Evolutionary conservation across 1,140 invertebrate species (phyloP).

Genomic region (Pomacea maculata): DNA sequence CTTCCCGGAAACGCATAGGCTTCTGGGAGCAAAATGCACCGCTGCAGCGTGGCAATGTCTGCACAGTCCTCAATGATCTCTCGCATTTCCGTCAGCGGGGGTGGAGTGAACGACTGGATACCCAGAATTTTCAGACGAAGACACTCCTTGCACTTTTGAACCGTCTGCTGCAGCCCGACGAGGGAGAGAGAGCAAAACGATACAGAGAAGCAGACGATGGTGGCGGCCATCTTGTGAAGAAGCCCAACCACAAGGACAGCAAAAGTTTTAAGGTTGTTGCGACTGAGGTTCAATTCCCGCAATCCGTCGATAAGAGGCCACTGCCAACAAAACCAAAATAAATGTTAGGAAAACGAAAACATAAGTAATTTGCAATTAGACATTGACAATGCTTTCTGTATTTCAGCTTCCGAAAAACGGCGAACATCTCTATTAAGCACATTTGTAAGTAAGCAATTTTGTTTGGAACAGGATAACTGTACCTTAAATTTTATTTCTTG

Average conservation of each 20-base stretch:
- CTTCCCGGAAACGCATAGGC: slow-evolving; percentile 56
- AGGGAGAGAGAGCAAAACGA: slow-evolving; percentile 52
- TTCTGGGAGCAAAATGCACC: slow-evolving; percentile 52
- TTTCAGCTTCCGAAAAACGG: background rate
- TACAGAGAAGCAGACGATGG: slow-evolving; percentile 50
- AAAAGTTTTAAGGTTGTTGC: slow-evolving; percentile 48
- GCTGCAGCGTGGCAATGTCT: slow-evolving; percentile 50
- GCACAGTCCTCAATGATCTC: slow-evolving; percentile 43
- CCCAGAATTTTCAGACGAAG: slow-evolving; percentile 42
- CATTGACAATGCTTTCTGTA: background rate
- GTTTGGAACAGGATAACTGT: too few relatives aligned
- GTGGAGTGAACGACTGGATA: slow-evolving; percentile 54
- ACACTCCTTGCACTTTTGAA: slow-evolving; percentile 37
- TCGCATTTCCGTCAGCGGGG: slow-evolving; percentile 38
- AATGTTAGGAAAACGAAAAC: background rate
- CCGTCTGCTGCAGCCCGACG: slow-evolving; percentile 30
- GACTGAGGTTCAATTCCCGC: slow-evolving; percentile 54
- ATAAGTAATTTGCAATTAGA: background rate
- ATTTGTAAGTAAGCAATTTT: background rate
- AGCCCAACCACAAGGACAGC: slow-evolving; percentile 26
- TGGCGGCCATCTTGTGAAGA: slow-evolving; percentile 37
- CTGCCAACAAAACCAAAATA: background rate
- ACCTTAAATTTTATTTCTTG: too few relatives aligned
- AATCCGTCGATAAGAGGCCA: slow-evolving; percentile 41
- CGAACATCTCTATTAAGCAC: background rate